Base-by-base conservation (phyloP, 2,888 invertebrate genomes). In the Tetrapedia diversipes region DNA sequence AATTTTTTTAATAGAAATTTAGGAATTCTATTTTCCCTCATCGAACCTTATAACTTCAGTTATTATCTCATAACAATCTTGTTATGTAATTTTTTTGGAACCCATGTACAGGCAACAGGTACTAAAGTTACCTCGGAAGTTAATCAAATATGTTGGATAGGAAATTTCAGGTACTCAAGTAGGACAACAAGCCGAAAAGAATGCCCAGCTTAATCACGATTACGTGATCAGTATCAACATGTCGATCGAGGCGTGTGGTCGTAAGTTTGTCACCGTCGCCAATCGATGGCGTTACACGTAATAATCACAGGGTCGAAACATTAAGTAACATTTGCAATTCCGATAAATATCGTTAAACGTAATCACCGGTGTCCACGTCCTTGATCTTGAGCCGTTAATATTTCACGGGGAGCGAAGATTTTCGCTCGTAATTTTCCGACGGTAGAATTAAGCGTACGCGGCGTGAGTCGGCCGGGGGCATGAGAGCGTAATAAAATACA, bases 341-440 rank as follows among this genome's bases (percentile, higher is more conserved):
- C 22, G 27, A 54, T 45, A 45, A 37, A 45, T 14, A 11, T 24
- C 32, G 24, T 56, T 34, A 57, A 51, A 19, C n/a, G 57, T 24
- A 51, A 72, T 65, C 29, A 61, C 16, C 79, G 77, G 47, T 64
- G 49, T 39, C 53, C 61, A 49, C 53, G 79, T 73, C 77, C 75
- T 66, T 69, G 76, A 76, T 75, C 65, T 75, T 69, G 22, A 41
- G 11, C n/a, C 53, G 45, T 60, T 56, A 37, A 75, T 65, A 37
- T 45, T 24, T 43, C 47, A 45, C 49, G 56, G 11, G 47, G 3
- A 27, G 11, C 11, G 41, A 24, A 43, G 61, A 67, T 73, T 73
- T 66, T 66, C 73, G 60, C 49, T 43, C 49, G n/a, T 66, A 57
- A 66, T 73, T 76, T 76, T 73, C 76, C 75, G 10, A 19, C 14